Percentiles rank a stretch among this genome's conserved stretches.
Conservation (phyloP, 2,113 vertebrate species). For the Epinephelus fuscoguttatus region DNA sequence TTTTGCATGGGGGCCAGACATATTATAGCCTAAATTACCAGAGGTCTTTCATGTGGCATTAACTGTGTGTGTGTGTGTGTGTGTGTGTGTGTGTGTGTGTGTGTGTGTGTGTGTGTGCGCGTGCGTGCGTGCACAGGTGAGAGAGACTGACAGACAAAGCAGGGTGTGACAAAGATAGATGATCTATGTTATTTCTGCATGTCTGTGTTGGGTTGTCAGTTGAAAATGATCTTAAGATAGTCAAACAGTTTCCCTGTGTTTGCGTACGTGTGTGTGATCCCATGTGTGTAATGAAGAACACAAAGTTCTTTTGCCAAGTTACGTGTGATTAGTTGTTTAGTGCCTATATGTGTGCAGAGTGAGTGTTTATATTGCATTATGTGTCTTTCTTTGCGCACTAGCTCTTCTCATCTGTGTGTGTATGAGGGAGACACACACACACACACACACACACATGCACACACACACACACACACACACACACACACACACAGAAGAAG, state of each 20-base stretch:
- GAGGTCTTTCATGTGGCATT: conserved; percentile 9
- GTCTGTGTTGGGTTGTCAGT: background rate
- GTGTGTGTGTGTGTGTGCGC: background rate
- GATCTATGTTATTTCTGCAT: background rate
- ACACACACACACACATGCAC: background rate
- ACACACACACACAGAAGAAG: background rate
- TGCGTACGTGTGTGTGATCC: background rate
- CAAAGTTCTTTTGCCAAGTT: background rate
- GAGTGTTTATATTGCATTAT: background rate
- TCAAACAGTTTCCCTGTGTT: background rate
- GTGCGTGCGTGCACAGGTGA: background rate
- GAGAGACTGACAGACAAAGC: background rate
- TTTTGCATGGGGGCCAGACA: conserved; percentile 58
- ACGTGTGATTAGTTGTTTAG: background rate
- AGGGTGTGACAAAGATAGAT: background rate
- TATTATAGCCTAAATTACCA: conserved; percentile 16
- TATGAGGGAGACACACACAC: background rate
- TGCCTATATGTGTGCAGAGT: no score
- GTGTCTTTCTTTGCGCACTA: background rate
- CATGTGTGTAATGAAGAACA: conserved; percentile 2
- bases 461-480: background rate
- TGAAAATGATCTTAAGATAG: background rate
- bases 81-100: conserved; percentile 2
- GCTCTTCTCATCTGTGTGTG: background rate
- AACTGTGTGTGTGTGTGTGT: background rate